Percentiles rank a stretch among this genome's conserved stretches.
These are phyloP conservation scores for Carterocephalus palaemon DNA, from an alignment of 2,888 invertebrate species.

Conservation along the genomic window DNA sequence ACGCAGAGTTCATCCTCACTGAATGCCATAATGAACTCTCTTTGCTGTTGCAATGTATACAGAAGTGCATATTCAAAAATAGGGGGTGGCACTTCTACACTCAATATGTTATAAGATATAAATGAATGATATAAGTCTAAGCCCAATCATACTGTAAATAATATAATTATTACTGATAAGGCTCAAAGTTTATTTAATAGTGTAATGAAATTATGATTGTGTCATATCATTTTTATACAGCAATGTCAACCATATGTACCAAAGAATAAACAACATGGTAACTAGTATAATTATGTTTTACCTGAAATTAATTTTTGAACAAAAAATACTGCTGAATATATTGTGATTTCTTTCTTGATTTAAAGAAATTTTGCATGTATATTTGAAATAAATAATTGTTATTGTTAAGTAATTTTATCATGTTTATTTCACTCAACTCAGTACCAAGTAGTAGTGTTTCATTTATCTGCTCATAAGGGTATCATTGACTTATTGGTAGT, in stretches of 20 bases:
- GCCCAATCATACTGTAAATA: slow-evolving; percentile 24
- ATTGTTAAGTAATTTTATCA: slow-evolving; percentile 7
- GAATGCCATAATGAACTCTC: slow-evolving; percentile 79
- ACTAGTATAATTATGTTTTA: background rate
- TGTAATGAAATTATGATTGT: slow-evolving; percentile 12
- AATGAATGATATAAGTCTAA: slow-evolving; percentile 16
- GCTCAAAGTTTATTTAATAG: slow-evolving; percentile 8
- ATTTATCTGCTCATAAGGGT: background rate
- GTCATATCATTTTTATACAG: too few relatives aligned
- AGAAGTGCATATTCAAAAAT: slow-evolving; percentile 72
- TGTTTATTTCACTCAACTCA: slow-evolving; percentile 5
- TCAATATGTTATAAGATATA: slow-evolving; percentile 40
- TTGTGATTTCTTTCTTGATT: slow-evolving; percentile 12
- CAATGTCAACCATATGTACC: slow-evolving; percentile 15
- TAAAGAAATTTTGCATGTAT: slow-evolving; percentile 23
- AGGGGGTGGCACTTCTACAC: slow-evolving; percentile 54
- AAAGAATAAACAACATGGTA: slow-evolving; percentile 19
- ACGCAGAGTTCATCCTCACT: slow-evolving; percentile 78
- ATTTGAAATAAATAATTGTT: slow-evolving; percentile 14
- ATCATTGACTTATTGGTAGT: slow-evolving; percentile 1
- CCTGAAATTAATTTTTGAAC: too few relatives aligned
- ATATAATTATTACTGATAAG: slow-evolving; percentile 21
- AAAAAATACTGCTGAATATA: slow-evolving; percentile 9
- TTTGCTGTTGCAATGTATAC: slow-evolving; percentile 79
- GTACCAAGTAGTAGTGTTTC: too few relatives aligned